Conservation (phyloP, 2,113 vertebrate genomes). For the Nycticorax nycticorax region DNA sequence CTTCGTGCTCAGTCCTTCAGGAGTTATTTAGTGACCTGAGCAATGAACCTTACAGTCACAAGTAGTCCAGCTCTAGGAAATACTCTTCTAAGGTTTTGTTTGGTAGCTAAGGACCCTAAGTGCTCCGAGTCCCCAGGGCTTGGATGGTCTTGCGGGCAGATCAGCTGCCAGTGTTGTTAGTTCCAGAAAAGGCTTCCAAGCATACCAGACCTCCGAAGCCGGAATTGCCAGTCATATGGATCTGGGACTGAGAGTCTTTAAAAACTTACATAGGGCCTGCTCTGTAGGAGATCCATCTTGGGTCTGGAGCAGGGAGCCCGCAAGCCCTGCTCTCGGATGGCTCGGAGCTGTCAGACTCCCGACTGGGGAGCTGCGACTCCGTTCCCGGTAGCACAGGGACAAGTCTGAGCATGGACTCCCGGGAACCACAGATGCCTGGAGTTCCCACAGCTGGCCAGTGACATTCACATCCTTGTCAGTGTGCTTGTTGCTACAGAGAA, state of each 20-base stretch:
- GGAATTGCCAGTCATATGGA: neutral
- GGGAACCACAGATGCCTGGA: conserved; percentile 18
- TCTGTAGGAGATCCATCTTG: neutral
- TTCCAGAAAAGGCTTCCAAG: conserved; percentile 20
- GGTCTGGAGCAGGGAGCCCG: neutral
- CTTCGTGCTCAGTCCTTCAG: neutral
- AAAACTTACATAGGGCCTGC: neutral
- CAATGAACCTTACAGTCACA: neutral
- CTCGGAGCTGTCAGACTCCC: neutral
- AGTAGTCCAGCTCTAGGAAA: neutral
- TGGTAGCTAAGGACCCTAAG: neutral
- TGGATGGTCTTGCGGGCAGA: neutral
- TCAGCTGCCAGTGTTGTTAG: neutral
- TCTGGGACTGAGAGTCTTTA: neutral
- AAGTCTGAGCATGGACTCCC: neutral
- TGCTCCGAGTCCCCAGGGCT: neutral
- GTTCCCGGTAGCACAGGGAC: neutral
- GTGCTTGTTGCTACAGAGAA: neutral
- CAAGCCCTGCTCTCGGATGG: neutral
- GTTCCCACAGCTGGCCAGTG: conserved; percentile 49
- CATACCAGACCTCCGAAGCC: neutral
- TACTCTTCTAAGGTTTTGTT: neutral
- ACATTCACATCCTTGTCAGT: conserved; percentile 31
- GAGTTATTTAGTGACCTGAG: neutral
- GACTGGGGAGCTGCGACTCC: neutral